Percentiles rank a stretch among this genome's conserved stretches.
These are phyloP conservation scores for Acyrthosiphon pisum DNA, from an alignment of 1,140 invertebrate species.

Conservation along the genomic window DNA sequence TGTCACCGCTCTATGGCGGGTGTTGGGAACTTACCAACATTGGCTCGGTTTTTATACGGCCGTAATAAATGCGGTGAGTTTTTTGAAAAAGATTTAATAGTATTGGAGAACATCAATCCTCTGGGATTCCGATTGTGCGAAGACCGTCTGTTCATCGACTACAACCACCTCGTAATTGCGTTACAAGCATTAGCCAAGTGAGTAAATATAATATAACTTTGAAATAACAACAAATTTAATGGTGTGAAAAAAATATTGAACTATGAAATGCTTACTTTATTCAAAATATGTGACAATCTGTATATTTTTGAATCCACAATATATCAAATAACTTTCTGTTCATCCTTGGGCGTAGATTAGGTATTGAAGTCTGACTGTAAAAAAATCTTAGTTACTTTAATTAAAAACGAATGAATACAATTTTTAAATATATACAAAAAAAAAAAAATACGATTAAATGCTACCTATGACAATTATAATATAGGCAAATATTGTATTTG, in stretches of 20 bases:
- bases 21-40: rapidly evolving
- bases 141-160: constrained; percentile 11
- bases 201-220: neutral
- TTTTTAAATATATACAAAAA: too few relatives aligned
- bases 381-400: neutral
- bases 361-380: too few relatives aligned
- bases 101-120: constrained; percentile 25
- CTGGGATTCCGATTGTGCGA: neutral
- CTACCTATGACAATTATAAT: too few relatives aligned
- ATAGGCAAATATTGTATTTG: too few relatives aligned
- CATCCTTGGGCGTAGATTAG: too few relatives aligned
- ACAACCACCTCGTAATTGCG: constrained; percentile 40
- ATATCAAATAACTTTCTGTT: neutral
- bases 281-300: too few relatives aligned
- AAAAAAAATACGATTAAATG: too few relatives aligned
- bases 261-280: too few relatives aligned
- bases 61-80: neutral
- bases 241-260: too few relatives aligned
- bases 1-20: neutral
- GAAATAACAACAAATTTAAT: neutral
- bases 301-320: too few relatives aligned
- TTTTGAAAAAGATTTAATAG: constrained; percentile 11
- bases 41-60: constrained; percentile 33
- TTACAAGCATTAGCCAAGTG: constrained; percentile 43
- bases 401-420: neutral